Evolutionary conservation across 2,113 vertebrate genomes (phyloP).

Genomic region (Prunella himalayana): DNA sequence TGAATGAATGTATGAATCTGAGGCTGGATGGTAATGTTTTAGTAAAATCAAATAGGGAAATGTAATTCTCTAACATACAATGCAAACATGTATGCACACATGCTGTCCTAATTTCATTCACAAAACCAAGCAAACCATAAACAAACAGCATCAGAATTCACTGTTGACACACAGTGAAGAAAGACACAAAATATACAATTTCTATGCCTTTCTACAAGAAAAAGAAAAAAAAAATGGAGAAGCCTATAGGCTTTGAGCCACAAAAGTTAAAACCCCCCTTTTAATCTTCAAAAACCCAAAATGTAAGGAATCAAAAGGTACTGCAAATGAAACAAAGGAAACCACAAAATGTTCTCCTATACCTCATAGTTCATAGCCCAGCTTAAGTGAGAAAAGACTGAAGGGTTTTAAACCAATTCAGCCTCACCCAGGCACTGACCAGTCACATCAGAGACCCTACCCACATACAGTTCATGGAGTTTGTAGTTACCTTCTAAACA

Average conservation of each 20-base stretch:
- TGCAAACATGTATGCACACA: neutral
- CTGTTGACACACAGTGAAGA: neutral
- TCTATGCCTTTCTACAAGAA: neutral
- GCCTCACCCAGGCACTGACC: neutral
- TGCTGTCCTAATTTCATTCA: neutral
- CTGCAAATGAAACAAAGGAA: neutral
- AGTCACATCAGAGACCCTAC: neutral
- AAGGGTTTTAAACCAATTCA: neutral
- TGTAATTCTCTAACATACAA: neutral
- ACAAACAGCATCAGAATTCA: neutral
- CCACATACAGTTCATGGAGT: fast-evolving
- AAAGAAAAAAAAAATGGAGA: neutral
- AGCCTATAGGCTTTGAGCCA: neutral
- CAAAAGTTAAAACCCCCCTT: neutral
- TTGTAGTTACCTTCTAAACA: neutral
- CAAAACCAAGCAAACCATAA: neutral
- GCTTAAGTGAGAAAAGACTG: neutral
- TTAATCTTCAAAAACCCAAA: neutral
- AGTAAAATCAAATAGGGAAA: neutral
- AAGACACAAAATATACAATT: neutral
- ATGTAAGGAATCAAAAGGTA: neutral
- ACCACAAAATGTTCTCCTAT: neutral
- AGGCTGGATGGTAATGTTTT: neutral
- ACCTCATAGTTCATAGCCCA: neutral
- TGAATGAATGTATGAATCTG: neutral